These are phyloP conservation scores for Anastatus disparis DNA, from an alignment of 1,140 invertebrate genomes.

Conservation along the genomic window DNA sequence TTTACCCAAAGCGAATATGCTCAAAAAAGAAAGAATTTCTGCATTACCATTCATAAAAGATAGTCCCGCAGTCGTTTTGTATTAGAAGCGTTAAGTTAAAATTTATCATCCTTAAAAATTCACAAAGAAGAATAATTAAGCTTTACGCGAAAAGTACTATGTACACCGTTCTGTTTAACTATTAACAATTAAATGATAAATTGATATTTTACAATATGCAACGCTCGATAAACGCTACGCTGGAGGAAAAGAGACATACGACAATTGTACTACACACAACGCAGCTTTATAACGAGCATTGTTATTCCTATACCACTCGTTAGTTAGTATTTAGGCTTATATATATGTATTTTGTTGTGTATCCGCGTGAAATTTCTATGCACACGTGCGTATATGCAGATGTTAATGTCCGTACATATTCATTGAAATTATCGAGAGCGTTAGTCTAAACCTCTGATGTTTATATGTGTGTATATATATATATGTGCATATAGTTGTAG, in stretches of 20 bases:
- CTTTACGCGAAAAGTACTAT: neutral
- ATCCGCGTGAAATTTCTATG: neutral
- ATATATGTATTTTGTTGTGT: neutral
- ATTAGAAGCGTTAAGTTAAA: neutral
- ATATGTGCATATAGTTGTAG: too few species aligned
- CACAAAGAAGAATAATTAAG: neutral
- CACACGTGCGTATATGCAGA: constrained; percentile 2
- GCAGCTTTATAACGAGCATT: constrained; percentile 20
- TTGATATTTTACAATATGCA: constrained; percentile 7
- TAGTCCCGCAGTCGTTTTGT: too few species aligned
- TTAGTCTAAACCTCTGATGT: constrained; percentile 5
- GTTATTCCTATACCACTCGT: constrained; percentile 19
- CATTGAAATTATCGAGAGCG: constrained; percentile 28
- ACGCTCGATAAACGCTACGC: too few species aligned
- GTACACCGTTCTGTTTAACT: neutral
- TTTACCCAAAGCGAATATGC: too few species aligned
- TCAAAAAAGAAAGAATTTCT: too few species aligned
- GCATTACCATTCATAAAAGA: too few species aligned
- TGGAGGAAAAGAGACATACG: neutral
- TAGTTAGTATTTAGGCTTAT: neutral
- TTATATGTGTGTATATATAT: neutral
- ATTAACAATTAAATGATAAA: constrained; percentile 1
- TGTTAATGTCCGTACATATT: constrained; percentile 31
- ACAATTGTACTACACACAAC: too few species aligned
- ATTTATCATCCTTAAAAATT: too few species aligned